phyloP scores from a whole-genome alignment of 2,888 invertebrate genomes.

The Cephonodes hylas region DNA sequence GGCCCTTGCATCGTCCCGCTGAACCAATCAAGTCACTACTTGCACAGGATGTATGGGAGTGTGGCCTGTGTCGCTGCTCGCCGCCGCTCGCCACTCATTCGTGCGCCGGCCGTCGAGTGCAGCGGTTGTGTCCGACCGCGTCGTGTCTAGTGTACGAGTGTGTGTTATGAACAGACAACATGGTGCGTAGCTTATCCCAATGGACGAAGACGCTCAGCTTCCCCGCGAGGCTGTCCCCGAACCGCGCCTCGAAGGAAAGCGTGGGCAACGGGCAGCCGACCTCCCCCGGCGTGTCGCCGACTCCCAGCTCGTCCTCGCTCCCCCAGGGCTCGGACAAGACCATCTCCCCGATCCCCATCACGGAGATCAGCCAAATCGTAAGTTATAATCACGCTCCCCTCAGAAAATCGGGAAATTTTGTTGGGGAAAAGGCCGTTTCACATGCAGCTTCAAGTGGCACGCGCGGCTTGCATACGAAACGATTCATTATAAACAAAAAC shows the following conservation, averaged over 20 bases:
- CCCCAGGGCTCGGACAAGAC: constrained; percentile 81
- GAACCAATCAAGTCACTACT: constrained; percentile 62
- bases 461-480: constrained; percentile 49
- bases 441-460: constrained; percentile 31
- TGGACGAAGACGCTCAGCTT: constrained; percentile 96
- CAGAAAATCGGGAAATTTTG: constrained; percentile 17
- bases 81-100: constrained; percentile 45
- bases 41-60: constrained; percentile 51
- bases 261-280: constrained; percentile 81
- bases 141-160: constrained; percentile 69
- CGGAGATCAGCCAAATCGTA: constrained; percentile 86
- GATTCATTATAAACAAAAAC: constrained; percentile 46
- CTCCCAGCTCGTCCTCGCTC: constrained; percentile 81
- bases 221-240: constrained; percentile 91
- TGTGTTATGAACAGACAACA: constrained; percentile 79
- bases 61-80: background rate
- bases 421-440: constrained; percentile 24
- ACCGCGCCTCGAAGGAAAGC: constrained; percentile 88
- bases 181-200: constrained; percentile 94
- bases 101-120: constrained; percentile 53
- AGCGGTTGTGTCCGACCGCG: constrained; percentile 53
- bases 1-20: constrained; percentile 35
- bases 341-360: constrained; percentile 82
- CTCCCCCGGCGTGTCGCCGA: constrained; percentile 82
- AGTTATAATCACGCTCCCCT: constrained; percentile 48